Conservation (phyloP, 2,797 vertebrate species). For the Sebastes ruberrimus region DNA sequence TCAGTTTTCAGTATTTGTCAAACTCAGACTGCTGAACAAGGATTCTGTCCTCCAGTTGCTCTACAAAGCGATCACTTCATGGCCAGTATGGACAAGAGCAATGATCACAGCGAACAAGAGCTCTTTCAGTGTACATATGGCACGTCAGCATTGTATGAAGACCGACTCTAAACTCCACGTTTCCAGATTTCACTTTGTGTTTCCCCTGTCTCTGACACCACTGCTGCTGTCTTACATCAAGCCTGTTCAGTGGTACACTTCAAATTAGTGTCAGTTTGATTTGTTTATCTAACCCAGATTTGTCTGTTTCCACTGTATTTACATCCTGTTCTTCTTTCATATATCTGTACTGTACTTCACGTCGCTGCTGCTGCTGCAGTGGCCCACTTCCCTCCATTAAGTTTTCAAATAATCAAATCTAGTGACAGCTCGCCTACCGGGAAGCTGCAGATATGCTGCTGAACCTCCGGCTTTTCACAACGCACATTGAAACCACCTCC, state of each 20-base stretch:
- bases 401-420: neutral
- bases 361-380: too few species aligned
- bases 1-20: too few species aligned
- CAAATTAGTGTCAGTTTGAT: neutral
- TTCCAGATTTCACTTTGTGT: neutral
- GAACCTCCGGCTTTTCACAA: neutral
- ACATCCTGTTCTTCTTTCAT: neutral
- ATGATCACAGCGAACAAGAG: neutral
- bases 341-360: neutral
- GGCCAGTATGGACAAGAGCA: neutral
- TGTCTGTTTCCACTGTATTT: neutral
- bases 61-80: neutral
- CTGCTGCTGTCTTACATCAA: neutral
- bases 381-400: neutral
- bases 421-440: neutral
- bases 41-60: neutral
- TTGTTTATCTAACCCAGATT: neutral
- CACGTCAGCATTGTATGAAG: neutral
- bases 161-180: neutral
- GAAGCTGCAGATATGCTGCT: too few species aligned
- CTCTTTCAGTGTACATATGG: neutral
- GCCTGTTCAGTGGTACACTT: neutral
- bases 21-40: too few species aligned
- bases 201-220: too few species aligned
- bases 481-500: neutral